Evolutionary conservation across 1,140 invertebrate species (phyloP).

Genomic region (Drosophila virilis): DNA sequence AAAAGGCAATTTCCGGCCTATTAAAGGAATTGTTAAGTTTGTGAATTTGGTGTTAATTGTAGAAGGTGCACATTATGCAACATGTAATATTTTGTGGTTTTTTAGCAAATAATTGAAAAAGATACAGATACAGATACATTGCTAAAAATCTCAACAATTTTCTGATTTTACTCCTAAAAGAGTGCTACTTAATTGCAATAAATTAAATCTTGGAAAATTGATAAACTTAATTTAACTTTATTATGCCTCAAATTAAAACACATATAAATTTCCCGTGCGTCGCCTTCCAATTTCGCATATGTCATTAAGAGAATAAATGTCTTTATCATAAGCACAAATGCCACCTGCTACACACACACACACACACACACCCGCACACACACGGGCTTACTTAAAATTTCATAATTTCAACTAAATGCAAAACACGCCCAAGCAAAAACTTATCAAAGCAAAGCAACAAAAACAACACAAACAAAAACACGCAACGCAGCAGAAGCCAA

Average conservation of each 20-base stretch:
- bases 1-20: slow-evolving; percentile 16
- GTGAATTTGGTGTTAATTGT: no score
- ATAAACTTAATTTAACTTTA: no score
- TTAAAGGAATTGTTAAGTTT: background rate
- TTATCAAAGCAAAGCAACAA: slow-evolving; percentile 43
- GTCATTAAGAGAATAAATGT: slow-evolving; percentile 33
- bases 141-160: no score
- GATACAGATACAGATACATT: no score
- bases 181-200: no score
- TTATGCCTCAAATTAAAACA: no score
- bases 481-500: slow-evolving; percentile 24
- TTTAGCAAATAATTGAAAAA: no score
- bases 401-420: slow-evolving; percentile 55
- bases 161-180: no score
- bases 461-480: slow-evolving; percentile 39
- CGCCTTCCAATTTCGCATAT: slow-evolving; percentile 1
- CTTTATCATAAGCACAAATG: slow-evolving; percentile 30
- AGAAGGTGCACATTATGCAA: no score
- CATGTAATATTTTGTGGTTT: no score
- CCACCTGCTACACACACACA: slow-evolving; percentile 10
- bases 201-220: no score
- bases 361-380: slow-evolving; percentile 6
- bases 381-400: slow-evolving; percentile 12
- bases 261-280: background rate
- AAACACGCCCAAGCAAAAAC: slow-evolving; percentile 50